Percentiles rank a stretch among this genome's conserved stretches.
Conservation (phyloP, 23 tunicate species). For the Trididemnum nubilum region DNA sequence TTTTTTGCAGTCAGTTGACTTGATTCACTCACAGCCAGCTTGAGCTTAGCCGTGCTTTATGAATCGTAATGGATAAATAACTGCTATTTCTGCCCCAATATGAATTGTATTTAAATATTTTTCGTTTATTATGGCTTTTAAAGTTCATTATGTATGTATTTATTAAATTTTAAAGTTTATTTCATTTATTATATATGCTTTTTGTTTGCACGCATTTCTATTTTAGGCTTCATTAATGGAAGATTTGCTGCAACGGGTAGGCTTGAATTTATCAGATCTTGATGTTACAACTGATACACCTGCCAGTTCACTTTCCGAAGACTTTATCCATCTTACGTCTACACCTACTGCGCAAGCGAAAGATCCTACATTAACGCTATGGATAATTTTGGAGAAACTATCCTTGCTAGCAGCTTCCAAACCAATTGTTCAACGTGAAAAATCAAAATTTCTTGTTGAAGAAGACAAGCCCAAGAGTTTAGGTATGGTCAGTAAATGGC, state of each 20-base stretch:
- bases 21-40: too few relatives aligned
- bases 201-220: too few relatives aligned
- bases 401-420: slow-evolving; percentile 18
- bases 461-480: slow-evolving; percentile 19
- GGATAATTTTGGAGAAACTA: slow-evolving; percentile 38
- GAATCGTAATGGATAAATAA: too few relatives aligned
- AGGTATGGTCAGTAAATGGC: too few relatives aligned
- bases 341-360: slow-evolving; percentile 19
- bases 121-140: too few relatives aligned
- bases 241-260: slow-evolving; percentile 60
- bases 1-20: too few relatives aligned
- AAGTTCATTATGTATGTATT: too few relatives aligned
- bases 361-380: slow-evolving; percentile 18
- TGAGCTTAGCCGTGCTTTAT: too few relatives aligned
- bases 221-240: slow-evolving; percentile 55
- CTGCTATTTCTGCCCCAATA: too few relatives aligned
- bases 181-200: too few relatives aligned
- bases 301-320: slow-evolving; percentile 24
- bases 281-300: slow-evolving; percentile 30
- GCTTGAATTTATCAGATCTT: slow-evolving; percentile 46
- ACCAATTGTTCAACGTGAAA: not conserved
- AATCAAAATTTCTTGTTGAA: slow-evolving; percentile 11
- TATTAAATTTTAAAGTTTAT: too few relatives aligned
- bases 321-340: slow-evolving; percentile 18
- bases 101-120: too few relatives aligned